Base-by-base conservation (phyloP, 2,888 invertebrate genomes). In the Thysanoteuthis rhombus region DNA sequence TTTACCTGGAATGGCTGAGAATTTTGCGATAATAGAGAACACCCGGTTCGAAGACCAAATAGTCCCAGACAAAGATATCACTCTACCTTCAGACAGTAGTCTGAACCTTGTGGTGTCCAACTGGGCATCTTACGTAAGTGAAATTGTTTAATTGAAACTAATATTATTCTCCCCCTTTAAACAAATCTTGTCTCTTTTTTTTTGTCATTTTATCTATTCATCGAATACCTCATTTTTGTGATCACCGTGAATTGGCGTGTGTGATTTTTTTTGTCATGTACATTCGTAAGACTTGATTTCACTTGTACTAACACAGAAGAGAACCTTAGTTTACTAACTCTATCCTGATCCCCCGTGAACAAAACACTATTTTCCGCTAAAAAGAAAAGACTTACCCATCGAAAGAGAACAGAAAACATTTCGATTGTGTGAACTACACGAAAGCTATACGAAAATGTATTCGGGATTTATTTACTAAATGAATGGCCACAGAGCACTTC, bases 11-110 rank as follows among this genome's bases (percentile, higher is more conserved):
- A 96, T 96, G 96, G 96, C 96, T 95, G 95, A 96, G 94, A 94
- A 94, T 94, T 94, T 95, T 93, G 93, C 94, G 75, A 94, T 94
- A 92, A 94, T 94, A 89, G 95, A 95, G 93, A 94, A 94, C 94
- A 95, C 95, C 94, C 94, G 95, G 93, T 95, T 95, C 94, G 96
- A 96, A 94, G 96, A 96, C 94, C 96, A 96, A 94, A 96, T 96
- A 94, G 96, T 96, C n/a, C 96, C 96, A 1, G 96, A 96, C 93
- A 95, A 95, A 47, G 96, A 96, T 95, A 96, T 96, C 93, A 95
- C 95, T 94, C 95, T 96, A 93, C 94, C 96, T 45, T 95, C 96
- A 38, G 96, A 12, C 75, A 36, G n/a, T n/a, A 75, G 36, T n/a
- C 36, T 75, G 95, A 22, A 94, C 93, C 93, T 95, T 95, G 32